These are phyloP conservation scores for Drosophila tsacasi DNA, from an alignment of 1,140 invertebrate species.

Conservation along the genomic window DNA sequence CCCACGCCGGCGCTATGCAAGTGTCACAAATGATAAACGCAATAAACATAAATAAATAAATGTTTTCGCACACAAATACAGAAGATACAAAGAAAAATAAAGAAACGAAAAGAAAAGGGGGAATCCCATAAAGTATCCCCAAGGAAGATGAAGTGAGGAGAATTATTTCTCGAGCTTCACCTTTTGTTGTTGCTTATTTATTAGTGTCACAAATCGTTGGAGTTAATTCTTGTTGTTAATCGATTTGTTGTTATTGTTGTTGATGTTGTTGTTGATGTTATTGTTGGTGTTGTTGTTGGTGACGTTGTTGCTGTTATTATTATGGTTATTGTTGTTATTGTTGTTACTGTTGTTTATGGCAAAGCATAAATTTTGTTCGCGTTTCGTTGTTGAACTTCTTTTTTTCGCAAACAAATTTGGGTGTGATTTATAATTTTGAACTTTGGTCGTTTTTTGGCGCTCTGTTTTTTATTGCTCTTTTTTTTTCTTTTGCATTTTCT, in stretches of 20 bases:
- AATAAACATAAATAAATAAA: constrained; percentile 81
- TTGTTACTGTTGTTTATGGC: constrained; percentile 53
- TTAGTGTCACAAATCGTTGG: constrained; percentile 81
- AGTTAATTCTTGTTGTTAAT: constrained; percentile 62
- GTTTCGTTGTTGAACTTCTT: constrained; percentile 1
- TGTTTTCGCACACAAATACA: constrained; percentile 6
- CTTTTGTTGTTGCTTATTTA: constrained; percentile 64
- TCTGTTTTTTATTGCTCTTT: neutral
- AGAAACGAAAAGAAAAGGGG: neutral
- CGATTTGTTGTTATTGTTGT: constrained; percentile 56
- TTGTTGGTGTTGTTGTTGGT: constrained; percentile 36
- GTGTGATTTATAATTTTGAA: constrained; percentile 75
- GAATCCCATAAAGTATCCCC: constrained; percentile 34
- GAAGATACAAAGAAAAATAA: neutral
- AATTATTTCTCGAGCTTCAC: constrained; percentile 7
- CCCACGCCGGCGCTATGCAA: constrained; percentile 73
- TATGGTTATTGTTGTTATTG: constrained; percentile 15
- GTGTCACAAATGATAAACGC: constrained; percentile 82
- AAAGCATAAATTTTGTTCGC: constrained; percentile 62
- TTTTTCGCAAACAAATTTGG: constrained; percentile 57
- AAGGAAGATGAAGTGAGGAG: constrained; percentile 39
- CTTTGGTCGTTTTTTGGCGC: constrained; percentile 30
- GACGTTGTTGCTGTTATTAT: too few species aligned
- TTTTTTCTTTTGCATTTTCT: constrained; percentile 20
- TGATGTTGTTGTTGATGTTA: constrained; percentile 12